A percentile compares a stretch with the other conserved stretches of the same genome.
Conservation (phyloP, 2,797 vertebrate genomes). For the Lepilemur septentrionalis region DNA sequence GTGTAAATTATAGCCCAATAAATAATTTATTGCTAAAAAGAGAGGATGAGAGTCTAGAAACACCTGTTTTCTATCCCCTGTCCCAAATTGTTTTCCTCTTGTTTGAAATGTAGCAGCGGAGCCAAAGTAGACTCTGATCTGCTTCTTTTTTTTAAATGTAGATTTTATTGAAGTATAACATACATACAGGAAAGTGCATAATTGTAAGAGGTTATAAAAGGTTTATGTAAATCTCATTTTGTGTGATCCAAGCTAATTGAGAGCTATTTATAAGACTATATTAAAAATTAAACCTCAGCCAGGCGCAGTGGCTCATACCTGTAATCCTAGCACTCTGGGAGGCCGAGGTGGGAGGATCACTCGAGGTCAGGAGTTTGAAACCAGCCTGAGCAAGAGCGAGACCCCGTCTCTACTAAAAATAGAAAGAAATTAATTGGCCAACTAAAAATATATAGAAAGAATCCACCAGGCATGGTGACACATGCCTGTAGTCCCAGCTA, state of each 20-base stretch:
- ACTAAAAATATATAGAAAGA: too few relatives aligned
- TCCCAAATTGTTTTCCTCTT: not conserved
- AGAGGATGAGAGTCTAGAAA: not conserved
- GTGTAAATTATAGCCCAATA: not conserved
- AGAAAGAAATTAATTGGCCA: too few relatives aligned
- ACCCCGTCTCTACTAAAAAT: too few relatives aligned
- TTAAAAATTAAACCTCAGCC: not conserved
- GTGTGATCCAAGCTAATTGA: not conserved
- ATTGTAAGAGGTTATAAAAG: not conserved
- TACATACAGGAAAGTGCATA: not conserved
- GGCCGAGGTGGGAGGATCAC: too few relatives aligned
- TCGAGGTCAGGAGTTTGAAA: too few relatives aligned
- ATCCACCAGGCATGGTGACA: too few relatives aligned
- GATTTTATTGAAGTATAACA: constrained; percentile 1
- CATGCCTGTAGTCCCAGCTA: too few relatives aligned
- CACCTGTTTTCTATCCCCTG: not conserved
- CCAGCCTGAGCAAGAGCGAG: too few relatives aligned
- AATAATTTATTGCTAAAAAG: not conserved
- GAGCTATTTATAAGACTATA: not conserved
- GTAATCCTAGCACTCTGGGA: too few relatives aligned
- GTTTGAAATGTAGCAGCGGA: not conserved
- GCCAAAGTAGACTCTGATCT: not conserved
- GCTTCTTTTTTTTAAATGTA: not conserved
- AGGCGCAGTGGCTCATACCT: too few relatives aligned
- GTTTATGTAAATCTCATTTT: not conserved